Base-by-base conservation (phyloP, 2,113 vertebrate genomes). In the Sinocyclocheilus rhinocerous region DNA sequence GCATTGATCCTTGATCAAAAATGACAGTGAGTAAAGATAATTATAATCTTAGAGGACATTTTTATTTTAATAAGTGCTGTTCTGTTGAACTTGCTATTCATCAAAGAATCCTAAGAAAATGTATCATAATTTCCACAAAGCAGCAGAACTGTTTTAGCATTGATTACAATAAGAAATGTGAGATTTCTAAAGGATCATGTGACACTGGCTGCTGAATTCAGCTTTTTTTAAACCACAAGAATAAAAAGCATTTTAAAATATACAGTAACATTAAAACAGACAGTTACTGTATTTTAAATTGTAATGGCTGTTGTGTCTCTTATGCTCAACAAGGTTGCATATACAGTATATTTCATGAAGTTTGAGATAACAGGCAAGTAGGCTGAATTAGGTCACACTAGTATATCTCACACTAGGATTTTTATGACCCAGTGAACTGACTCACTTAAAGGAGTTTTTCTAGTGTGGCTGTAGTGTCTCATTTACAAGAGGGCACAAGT, bases 401-500 rank as follows among this genome's bases (percentile, higher is more conserved):
- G 48, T 50, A 50, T 50, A 50, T 13, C 2, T 50, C 48, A 13
- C 8, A 4, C 11, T 50, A 65, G 11, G 6, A 50, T 67, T 67
- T 81, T 57, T 48, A 29, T 50, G 39, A 20, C 59, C 42, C 61
- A 81, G n/a, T 50, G 79, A 63, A 81, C 79, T 67, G 79, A 81
- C 26, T 45, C n/a, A 81, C 13, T 65, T 45, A 4, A 76, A 24
- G 10, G 42, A 22, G 39, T 24, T 26, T 20, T 45, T 76, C 73
- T 52, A 52, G 78, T 81, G 36, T 63, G 39, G 22, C 13, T 61
- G 26, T 36, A 78, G 76, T 3, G 24, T 82, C 0, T 24, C 10
- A 39, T 82, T 82, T 82, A 50, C 80, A 82, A 67, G 61, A 29
- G 42, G 61, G 80, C 61, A 69, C 80, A 26, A 65, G 12, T 65